phyloP scores from a whole-genome alignment of 2,888 invertebrate species.

The Epinotia brunnichana region DNA sequence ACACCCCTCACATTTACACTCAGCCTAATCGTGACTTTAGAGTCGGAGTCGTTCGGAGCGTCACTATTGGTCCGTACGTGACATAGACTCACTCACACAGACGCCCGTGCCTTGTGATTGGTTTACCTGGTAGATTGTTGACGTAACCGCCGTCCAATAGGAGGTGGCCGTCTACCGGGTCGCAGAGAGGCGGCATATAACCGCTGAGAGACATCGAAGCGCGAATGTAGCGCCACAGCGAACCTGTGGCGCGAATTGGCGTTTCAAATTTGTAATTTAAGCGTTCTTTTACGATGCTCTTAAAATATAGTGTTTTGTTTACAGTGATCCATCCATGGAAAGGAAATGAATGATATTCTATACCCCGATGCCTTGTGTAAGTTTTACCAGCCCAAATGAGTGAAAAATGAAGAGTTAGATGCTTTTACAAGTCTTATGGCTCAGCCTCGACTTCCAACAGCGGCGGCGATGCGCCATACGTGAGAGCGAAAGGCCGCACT shows the following conservation, averaged over 20 bases:
- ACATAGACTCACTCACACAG: constrained; percentile 51
- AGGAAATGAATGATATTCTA: constrained; percentile 63
- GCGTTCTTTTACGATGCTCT: constrained; percentile 32
- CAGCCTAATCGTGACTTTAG: constrained; percentile 60
- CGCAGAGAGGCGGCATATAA: constrained; percentile 99
- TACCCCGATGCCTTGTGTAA: constrained; percentile 11
- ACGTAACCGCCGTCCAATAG: constrained; percentile 99
- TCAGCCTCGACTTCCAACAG: no score
- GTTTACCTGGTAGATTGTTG: constrained; percentile 99
- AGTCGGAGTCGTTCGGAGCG: no score
- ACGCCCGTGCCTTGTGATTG: constrained; percentile 66
- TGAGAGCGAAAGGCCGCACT: no score
- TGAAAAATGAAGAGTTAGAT: constrained; percentile 27
- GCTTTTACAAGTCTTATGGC: background rate
- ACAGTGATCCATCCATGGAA: constrained; percentile 71
- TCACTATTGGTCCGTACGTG: constrained; percentile 21
- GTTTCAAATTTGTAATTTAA: constrained; percentile 35
- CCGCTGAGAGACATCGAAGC: constrained; percentile 99
- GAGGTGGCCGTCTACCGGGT: constrained; percentile 99
- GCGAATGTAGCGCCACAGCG: constrained; percentile 99
- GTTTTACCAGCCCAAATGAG: constrained; percentile 59
- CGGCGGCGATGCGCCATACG: no score
- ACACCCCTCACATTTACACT: constrained; percentile 72
- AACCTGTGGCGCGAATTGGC: constrained; percentile 88
- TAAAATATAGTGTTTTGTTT: constrained; percentile 11